Evolutionary conservation across 2,113 vertebrate species (phyloP).

Genomic region (Hypomesus transpacificus): DNA sequence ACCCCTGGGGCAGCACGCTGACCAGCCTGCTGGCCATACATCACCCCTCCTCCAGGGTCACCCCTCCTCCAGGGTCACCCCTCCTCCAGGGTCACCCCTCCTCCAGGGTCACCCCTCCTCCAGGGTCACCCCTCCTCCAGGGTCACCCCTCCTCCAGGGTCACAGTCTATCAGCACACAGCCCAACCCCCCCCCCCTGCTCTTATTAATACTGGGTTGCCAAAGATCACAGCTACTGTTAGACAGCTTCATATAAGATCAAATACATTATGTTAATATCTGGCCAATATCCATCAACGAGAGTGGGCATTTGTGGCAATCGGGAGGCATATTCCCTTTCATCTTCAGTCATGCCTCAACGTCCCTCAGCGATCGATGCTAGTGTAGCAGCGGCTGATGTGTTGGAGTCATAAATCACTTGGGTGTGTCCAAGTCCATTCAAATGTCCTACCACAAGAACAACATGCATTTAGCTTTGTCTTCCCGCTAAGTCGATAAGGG

Average conservation of each 20-base stretch:
- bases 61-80: too few relatives aligned
- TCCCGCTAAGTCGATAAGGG: not conserved
- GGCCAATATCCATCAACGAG: not conserved
- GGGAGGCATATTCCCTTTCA: slow-evolving; percentile 23
- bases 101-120: too few relatives aligned
- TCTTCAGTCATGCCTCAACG: slow-evolving; percentile 24
- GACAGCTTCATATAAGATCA: not conserved
- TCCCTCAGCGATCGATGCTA: not conserved
- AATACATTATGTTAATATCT: not conserved
- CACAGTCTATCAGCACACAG: too few relatives aligned
- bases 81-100: too few relatives aligned
- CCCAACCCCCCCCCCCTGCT: too few relatives aligned
- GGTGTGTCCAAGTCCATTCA: not conserved
- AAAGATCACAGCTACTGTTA: too few relatives aligned
- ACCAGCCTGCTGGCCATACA: not conserved
- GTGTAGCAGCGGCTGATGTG: not conserved
- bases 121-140: too few relatives aligned
- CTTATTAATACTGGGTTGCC: too few relatives aligned
- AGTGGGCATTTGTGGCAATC: slow-evolving; percentile 12
- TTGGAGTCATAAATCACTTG: slow-evolving; percentile 3
- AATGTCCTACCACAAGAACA: not conserved
- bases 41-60: too few relatives aligned
- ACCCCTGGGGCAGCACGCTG: not conserved
- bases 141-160: too few relatives aligned
- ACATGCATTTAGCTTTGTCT: not conserved